Percentiles rank a stretch among this genome's conserved stretches.
phyloP scores from a whole-genome alignment of 2,888 invertebrate species.

The Amphimallon solstitiale region DNA sequence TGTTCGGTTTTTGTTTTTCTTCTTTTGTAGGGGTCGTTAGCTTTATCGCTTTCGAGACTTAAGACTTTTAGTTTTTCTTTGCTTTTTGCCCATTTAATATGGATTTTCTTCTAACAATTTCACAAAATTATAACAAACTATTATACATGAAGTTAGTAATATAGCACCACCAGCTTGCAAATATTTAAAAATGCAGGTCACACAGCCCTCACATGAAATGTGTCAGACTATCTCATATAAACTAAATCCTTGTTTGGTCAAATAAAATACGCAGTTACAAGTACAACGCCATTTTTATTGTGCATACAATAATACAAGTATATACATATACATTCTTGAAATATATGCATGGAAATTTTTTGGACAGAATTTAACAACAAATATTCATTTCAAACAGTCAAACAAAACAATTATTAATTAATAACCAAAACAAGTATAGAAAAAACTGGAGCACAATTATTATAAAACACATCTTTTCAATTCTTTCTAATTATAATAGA shows the following conservation, averaged over 20 bases:
- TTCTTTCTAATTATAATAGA: conserved; percentile 32
- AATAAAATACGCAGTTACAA: conserved; percentile 41
- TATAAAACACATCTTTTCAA: conserved; percentile 49
- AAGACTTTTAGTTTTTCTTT: too few species aligned
- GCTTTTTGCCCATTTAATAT: too few species aligned
- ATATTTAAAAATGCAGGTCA: too few species aligned
- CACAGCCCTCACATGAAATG: too few species aligned
- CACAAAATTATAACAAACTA: too few species aligned
- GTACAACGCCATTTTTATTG: conserved; percentile 65
- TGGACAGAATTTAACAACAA: conserved; percentile 66
- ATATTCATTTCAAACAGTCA: conserved; percentile 61
- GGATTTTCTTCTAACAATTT: too few species aligned
- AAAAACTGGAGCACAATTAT: conserved; percentile 51
- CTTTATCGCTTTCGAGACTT: too few species aligned
- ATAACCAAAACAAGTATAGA: conserved; percentile 38
- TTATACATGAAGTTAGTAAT: too few species aligned
- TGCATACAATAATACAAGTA: conserved; percentile 66
- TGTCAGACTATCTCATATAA: background rate
- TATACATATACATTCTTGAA: conserved; percentile 66
- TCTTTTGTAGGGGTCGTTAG: too few species aligned
- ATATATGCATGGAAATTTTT: conserved; percentile 63
- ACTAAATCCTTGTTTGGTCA: too few species aligned
- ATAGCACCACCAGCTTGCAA: too few species aligned
- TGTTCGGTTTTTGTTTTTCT: too few species aligned
- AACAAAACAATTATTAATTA: conserved; percentile 57